Conservation (phyloP, 2,888 invertebrate genomes). For the Notodonta dromedarius region DNA sequence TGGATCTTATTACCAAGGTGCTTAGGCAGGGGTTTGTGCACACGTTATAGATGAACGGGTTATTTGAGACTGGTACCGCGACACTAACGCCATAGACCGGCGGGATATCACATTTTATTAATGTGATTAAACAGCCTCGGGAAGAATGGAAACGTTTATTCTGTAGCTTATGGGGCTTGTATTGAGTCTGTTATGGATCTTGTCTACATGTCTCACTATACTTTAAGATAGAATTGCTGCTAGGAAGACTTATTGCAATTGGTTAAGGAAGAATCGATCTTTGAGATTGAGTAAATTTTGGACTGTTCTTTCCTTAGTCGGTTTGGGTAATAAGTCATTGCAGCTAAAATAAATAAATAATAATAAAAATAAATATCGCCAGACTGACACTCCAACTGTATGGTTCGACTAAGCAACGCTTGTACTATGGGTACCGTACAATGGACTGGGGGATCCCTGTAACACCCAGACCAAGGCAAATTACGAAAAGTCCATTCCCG, state of each 20-base stretch:
- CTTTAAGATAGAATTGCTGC: too few relatives aligned
- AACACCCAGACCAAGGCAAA: too few relatives aligned
- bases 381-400: too few relatives aligned
- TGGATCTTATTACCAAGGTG: not conserved
- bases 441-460: too few relatives aligned
- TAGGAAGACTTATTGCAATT: not conserved
- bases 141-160: not conserved
- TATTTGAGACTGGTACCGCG: conserved; percentile 2
- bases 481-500: too few relatives aligned
- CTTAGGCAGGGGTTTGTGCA: not conserved
- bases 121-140: conserved; percentile 2
- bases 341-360: too few relatives aligned
- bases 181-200: not conserved
- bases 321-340: too few relatives aligned
- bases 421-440: too few relatives aligned
- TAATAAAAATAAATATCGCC: too few relatives aligned
- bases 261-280: not conserved
- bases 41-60: not conserved
- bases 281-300: too few relatives aligned
- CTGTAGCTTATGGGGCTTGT: not conserved
- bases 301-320: too few relatives aligned
- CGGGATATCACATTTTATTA: conserved; percentile 5
- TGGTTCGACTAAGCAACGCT: too few relatives aligned
- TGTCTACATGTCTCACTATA: not conserved
- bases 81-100: not conserved